phyloP scores from a whole-genome alignment of 2,888 invertebrate genomes.

The Linhomoeus sp. region DNA sequence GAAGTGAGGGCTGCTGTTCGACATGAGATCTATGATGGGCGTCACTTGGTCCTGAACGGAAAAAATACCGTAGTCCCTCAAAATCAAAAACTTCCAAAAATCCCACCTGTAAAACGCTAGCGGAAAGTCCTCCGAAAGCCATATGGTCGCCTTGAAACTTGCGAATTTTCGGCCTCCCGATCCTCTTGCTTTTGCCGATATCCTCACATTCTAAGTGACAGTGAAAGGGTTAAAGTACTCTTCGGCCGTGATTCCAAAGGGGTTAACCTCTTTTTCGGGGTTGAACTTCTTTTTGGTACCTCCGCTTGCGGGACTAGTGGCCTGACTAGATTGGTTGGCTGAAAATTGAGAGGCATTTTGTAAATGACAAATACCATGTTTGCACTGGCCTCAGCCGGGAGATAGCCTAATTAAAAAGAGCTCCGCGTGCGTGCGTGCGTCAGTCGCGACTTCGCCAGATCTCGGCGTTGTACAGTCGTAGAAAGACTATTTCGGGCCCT shows the following conservation, averaged over 20 bases:
- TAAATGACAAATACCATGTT: no score
- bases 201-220: conserved; percentile 48
- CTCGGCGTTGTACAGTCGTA: no score
- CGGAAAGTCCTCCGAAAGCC: conserved; percentile 86
- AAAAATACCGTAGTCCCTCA: conserved; percentile 4
- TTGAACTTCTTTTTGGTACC: background rate
- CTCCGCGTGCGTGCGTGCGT: no score
- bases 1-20: conserved; percentile 89
- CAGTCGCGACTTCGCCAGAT: no score
- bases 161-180: conserved; percentile 21
- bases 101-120: conserved; percentile 62
- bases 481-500: no score
- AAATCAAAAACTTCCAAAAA: background rate
- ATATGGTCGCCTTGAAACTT: conserved; percentile 55
- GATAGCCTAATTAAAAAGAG: no score
- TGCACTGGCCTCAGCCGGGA: no score
- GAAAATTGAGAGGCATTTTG: no score
- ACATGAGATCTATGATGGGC: conserved; percentile 94
- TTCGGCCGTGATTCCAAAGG: conserved; percentile 49
- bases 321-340: no score
- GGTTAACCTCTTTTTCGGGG: conserved; percentile 21
- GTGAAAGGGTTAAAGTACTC: conserved; percentile 63
- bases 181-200: conserved; percentile 65
- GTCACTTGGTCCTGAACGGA: conserved; percentile 50
- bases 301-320: no score